These are phyloP conservation scores for Psammodynastes pulverulentus DNA, from an alignment of 2,113 vertebrate species.

Conservation along the genomic window DNA sequence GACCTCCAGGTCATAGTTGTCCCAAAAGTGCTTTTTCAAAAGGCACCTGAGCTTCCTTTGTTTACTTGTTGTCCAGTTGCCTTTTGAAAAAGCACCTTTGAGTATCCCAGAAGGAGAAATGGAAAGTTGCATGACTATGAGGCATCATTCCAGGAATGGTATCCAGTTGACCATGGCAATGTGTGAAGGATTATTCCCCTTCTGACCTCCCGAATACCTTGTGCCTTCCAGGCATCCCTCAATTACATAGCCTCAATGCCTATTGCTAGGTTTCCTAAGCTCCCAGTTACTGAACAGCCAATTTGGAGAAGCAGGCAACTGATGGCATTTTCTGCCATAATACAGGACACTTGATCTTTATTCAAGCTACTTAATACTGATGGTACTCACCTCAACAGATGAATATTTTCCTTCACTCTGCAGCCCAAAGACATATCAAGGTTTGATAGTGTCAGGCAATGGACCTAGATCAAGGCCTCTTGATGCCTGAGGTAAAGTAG, in stretches of 20 bases:
- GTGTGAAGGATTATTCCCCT: background rate
- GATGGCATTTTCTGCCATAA: background rate
- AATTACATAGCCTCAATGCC: background rate
- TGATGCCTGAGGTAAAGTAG: background rate
- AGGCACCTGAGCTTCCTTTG: background rate
- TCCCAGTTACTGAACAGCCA: background rate
- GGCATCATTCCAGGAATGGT: background rate
- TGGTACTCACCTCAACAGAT: background rate
- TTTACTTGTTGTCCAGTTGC: background rate
- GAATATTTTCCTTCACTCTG: background rate
- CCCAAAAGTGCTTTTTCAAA: background rate
- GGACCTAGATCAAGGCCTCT: background rate
- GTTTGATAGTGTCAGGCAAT: background rate
- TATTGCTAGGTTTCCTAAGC: background rate
- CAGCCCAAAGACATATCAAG: background rate
- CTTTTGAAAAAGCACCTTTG: background rate
- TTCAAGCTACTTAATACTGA: background rate
- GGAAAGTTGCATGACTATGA: background rate
- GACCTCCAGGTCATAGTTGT: background rate
- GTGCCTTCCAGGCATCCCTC: background rate
- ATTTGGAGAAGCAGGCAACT: background rate
- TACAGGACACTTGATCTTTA: background rate
- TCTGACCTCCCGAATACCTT: background rate
- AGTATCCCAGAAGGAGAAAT: background rate
- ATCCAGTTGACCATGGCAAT: background rate